Evolutionary conservation across 2,113 vertebrate genomes (phyloP).

Genomic region (Solea solea): DNA sequence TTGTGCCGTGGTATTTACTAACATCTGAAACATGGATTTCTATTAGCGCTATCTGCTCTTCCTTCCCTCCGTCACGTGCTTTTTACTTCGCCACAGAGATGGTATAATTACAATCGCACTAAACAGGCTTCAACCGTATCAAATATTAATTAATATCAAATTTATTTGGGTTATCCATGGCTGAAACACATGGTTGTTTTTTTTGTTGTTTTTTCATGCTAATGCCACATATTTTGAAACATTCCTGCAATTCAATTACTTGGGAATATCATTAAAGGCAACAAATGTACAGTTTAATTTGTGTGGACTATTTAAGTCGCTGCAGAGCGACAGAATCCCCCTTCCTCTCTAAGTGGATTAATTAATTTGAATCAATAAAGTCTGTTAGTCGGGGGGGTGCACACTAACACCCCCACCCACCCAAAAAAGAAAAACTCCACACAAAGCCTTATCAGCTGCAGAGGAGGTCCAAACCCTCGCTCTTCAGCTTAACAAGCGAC

Average conservation of each 20-base stretch:
- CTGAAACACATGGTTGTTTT: conserved; percentile 68
- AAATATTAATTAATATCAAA: conserved; percentile 81
- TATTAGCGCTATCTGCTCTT: conserved; percentile 68
- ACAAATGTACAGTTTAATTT: conserved; percentile 84
- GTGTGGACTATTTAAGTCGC: conserved; percentile 80
- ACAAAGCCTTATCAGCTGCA: conserved; percentile 73
- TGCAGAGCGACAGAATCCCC: conserved; percentile 75
- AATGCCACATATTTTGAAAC: conserved; percentile 80
- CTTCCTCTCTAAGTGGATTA: conserved; percentile 82
- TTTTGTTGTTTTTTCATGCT: conserved; percentile 69
- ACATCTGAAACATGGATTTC: conserved; percentile 64
- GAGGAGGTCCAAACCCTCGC: conserved; percentile 62
- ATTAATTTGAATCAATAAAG: conserved; percentile 86
- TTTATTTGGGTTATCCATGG: conserved; percentile 83
- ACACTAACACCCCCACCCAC: conserved; percentile 5
- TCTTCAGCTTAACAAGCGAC: conserved; percentile 49
- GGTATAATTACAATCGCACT: conserved; percentile 73
- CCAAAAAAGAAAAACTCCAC: conserved; percentile 62
- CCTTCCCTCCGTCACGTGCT: conserved; percentile 40
- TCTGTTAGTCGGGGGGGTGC: conserved; percentile 66
- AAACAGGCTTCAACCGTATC: conserved; percentile 77
- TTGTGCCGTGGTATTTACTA: conserved; percentile 52
- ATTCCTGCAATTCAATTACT: conserved; percentile 83
- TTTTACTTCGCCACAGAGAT: conserved; percentile 59
- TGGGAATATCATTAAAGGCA: conserved; percentile 82